phyloP scores from a whole-genome alignment of 2,888 invertebrate genomes.

The Syrphus vitripennis region DNA sequence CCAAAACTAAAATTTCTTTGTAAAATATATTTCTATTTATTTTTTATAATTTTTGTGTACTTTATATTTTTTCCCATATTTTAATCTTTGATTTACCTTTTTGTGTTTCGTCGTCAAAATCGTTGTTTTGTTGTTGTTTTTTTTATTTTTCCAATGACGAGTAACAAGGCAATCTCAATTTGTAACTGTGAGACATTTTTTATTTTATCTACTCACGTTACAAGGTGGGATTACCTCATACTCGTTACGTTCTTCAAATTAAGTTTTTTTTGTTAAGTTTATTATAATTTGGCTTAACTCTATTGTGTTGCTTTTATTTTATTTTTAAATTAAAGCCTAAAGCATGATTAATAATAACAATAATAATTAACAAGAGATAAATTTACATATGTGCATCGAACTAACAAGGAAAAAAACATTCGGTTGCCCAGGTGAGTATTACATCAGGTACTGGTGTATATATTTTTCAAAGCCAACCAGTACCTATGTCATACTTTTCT shows the following conservation, averaged over 20 bases:
- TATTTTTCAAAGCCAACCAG: conserved; percentile 84
- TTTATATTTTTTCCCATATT: conserved; percentile 74
- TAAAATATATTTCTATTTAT: neutral
- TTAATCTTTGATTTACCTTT: conserved; percentile 73
- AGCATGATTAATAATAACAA: conserved; percentile 14
- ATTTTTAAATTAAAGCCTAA: neutral
- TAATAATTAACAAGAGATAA: conserved; percentile 2
- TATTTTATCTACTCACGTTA: conserved; percentile 80
- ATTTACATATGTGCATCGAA: conserved; percentile 49
- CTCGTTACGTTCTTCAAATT: conserved; percentile 74
- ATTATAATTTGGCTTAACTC: conserved; percentile 72
- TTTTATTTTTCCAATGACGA: conserved; percentile 73
- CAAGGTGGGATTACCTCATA: conserved; percentile 81
- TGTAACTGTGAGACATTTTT: conserved; percentile 95
- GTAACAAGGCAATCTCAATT: conserved; percentile 96
- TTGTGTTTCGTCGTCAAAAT: conserved; percentile 39
- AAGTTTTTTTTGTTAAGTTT: conserved; percentile 74
- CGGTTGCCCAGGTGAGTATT: conserved; percentile 95
- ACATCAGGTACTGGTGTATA: conserved; percentile 98
- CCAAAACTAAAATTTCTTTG: neutral
- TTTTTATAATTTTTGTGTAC: conserved; percentile 16
- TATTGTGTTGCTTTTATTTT: conserved; percentile 36
- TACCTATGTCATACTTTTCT: conserved; percentile 96
- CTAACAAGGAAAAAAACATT: conserved; percentile 77
- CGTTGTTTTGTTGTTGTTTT: conserved; percentile 35